Evolutionary conservation across 2,113 vertebrate species (phyloP), one percentile per base, ranked within the genome.

Genomic region (Stegastes partitus): DNA sequence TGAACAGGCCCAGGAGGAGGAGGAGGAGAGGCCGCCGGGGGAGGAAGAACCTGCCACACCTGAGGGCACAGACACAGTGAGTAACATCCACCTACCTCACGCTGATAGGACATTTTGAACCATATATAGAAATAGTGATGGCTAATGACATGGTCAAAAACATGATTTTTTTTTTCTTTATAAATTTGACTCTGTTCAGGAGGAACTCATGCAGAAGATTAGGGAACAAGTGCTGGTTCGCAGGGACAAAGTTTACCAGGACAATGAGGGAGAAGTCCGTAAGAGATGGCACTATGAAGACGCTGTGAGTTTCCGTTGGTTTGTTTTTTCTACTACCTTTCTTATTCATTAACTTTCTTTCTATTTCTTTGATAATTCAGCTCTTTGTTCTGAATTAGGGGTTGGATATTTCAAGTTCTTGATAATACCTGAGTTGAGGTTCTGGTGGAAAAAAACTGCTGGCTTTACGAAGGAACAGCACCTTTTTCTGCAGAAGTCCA

Each of bases 271-370:
- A 0, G 95, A 97, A 79, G 96, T 97, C 77, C 89, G 95, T 55
- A 95, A 96, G 57, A 94, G 96, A 22, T 96, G 95, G 96, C 88
- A 90, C 53, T 97, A 93, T 34, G 96, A 97, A 88, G 96, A 96
- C 0, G 93, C 93, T 74, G 96, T 97, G 77, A 91, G 95, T 90
- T 28, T 39, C 22, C 23, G 0, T 25, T 23, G 2, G 3, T 67
- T 28, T 44, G 7, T 5, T 16, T 11, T 45, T 53, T 34, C 0
- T 54, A 22, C 2, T 8, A 25, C 12, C 22, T 51, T 18, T 50
- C 11, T 28, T 5, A 26, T 69, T 16, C 22, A 26, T 19, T 37
- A 26, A 12, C n/a, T 19, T 8, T 5, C 8, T 39, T 12, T 23
- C 11, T 42, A 2, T 18, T 62, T 23, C 21, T 47, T n/a, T 68